Evolutionary conservation across 2,888 invertebrate genomes (phyloP).

Genomic region (Leptothorax acervorum): DNA sequence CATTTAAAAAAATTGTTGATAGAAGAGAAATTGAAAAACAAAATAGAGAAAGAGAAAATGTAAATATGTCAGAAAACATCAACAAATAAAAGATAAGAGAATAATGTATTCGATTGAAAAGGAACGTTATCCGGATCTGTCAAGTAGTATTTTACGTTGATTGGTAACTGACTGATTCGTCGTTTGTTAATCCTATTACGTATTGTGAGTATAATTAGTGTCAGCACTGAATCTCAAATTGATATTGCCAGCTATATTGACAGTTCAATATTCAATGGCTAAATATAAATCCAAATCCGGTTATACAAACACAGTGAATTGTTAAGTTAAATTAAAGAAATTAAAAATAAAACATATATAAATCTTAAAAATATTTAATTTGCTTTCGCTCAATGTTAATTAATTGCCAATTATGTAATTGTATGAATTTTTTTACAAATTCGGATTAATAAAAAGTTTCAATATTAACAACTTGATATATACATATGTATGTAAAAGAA

Average conservation of each 20-base stretch:
- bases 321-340: background rate
- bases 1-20: background rate
- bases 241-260: background rate
- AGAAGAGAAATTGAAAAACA: background rate
- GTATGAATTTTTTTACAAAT: background rate
- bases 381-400: background rate
- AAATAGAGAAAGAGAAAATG: background rate
- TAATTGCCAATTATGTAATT: background rate
- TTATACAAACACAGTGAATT: background rate
- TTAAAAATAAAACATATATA: background rate
- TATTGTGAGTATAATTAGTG: conserved; percentile 12
- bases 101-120: background rate
- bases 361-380: conserved; percentile 15
- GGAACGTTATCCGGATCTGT: background rate
- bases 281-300: conserved; percentile 1
- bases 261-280: background rate
- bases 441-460: background rate
- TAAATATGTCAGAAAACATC: background rate
- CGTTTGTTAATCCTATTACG: conserved; percentile 13
- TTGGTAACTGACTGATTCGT: conserved; percentile 5
- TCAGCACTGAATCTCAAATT: conserved; percentile 12
- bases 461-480: background rate
- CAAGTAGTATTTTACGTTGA: conserved; percentile 1
- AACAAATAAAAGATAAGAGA: background rate
- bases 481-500: background rate